Percentiles rank a stretch among this genome's conserved stretches.
phyloP scores from a whole-genome alignment of 2,113 vertebrate species.

The rabbit (Oryctolagus cuniculus) region DNA sequence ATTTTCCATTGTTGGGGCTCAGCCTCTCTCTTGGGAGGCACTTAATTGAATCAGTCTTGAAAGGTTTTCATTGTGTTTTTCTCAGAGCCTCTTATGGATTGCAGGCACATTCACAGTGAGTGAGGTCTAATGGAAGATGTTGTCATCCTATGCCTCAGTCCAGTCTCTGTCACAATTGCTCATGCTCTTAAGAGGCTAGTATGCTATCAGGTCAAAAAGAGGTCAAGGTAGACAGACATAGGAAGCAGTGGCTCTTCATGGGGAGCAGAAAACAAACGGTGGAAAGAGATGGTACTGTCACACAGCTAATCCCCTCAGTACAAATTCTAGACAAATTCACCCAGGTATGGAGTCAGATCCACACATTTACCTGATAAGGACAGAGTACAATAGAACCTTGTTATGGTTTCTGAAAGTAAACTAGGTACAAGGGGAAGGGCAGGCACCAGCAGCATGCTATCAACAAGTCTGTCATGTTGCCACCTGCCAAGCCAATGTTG shows the following conservation, averaged over 20 bases:
- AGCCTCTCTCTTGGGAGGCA: constrained; percentile 63
- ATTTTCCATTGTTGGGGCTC: constrained; percentile 72
- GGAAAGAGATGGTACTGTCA: neutral
- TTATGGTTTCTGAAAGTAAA: too few species aligned
- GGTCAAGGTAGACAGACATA: constrained; percentile 64
- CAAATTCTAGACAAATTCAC: neutral
- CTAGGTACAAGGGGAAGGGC: neutral
- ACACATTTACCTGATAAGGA: neutral
- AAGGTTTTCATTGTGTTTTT: constrained; percentile 79
- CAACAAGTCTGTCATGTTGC: neutral
- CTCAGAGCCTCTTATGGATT: constrained; percentile 54
- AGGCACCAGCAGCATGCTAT: neutral
- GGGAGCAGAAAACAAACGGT: neutral
- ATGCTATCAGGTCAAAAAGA: constrained; percentile 65
- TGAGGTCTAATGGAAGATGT: constrained; percentile 60
- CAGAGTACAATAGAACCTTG: too few species aligned
- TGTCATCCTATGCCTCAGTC: constrained; percentile 59
- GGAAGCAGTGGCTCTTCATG: constrained; percentile 44
- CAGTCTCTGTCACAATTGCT: constrained; percentile 62
- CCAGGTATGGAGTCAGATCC: neutral
- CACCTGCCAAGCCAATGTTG: neutral
- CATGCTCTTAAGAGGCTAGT: constrained; percentile 67
- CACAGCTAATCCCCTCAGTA: neutral
- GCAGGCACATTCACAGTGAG: constrained; percentile 2
- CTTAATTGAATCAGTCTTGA: constrained; percentile 79